Conservation (phyloP, 1,140 invertebrate species). For the Dendrolimus kikuchii region DNA sequence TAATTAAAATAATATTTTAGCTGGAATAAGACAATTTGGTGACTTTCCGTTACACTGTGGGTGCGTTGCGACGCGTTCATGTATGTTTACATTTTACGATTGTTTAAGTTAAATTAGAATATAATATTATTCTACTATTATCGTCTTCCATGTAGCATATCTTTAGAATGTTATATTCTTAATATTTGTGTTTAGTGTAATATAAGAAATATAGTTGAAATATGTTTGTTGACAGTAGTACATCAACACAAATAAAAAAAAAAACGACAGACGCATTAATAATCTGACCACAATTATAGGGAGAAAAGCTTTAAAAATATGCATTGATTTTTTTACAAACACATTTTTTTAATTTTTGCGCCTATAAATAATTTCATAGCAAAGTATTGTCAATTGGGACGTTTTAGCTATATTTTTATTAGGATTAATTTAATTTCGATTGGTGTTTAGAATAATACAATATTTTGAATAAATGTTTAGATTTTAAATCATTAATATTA, state of each 20-base stretch:
- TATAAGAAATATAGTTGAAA: no score
- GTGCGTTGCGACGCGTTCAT: constrained; percentile 63
- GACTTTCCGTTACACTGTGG: constrained; percentile 36
- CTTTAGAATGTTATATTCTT: neutral
- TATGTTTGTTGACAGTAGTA: no score
- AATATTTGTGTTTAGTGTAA: no score
- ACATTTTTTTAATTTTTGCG: no score
- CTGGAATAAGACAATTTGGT: constrained; percentile 28
- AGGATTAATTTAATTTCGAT: no score
- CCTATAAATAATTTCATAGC: neutral
- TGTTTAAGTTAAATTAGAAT: constrained; percentile 26
- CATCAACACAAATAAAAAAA: no score
- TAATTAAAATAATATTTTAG: constrained; percentile 24
- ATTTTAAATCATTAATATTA: constrained; percentile 16
- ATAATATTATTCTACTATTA: constrained; percentile 34
- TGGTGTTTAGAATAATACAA: constrained; percentile 9
- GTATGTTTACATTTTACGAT: constrained; percentile 51
- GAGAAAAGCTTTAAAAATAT: no score
- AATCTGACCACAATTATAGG: no score
- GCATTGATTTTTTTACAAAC: no score
- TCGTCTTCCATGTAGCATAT: constrained; percentile 49
- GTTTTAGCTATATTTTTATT: no score
- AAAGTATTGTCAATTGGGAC: neutral
- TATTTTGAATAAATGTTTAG: constrained; percentile 35
- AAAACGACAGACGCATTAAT: no score